Percentiles rank a stretch among this genome's conserved stretches.
Conservation (phyloP, 2,113 vertebrate species). For the Trematocara unimaculatum region DNA sequence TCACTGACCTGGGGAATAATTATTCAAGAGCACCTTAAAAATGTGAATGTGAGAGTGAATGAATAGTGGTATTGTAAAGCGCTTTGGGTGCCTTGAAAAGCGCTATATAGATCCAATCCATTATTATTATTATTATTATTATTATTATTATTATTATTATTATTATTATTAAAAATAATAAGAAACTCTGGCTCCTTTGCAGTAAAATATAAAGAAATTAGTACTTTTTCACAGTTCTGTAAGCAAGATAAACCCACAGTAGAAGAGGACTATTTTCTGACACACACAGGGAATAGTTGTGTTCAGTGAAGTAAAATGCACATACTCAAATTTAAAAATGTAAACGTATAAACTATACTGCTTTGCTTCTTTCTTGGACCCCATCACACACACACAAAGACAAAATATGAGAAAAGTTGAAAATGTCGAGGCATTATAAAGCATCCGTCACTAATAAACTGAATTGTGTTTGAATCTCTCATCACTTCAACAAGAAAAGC, state of each 20-base stretch:
- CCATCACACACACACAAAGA: background rate
- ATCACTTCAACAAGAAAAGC: background rate
- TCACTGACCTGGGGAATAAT: background rate
- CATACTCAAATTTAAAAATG: background rate
- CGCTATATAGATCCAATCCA: too few species aligned
- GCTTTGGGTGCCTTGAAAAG: too few species aligned
- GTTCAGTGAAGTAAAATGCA: background rate
- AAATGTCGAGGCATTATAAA: background rate
- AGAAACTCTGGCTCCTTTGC: background rate
- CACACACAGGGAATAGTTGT: background rate
- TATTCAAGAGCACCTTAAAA: background rate
- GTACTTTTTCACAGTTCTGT: background rate
- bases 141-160: too few species aligned
- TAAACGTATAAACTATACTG: background rate
- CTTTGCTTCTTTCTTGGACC: background rate
- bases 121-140: too few species aligned
- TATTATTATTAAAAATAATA: background rate
- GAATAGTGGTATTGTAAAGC: too few species aligned
- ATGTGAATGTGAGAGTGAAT: too few species aligned
- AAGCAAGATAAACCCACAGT: background rate
- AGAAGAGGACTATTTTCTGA: background rate
- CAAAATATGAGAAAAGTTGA: background rate
- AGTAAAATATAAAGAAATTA: background rate
- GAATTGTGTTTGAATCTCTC: background rate
- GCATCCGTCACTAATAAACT: constrained; percentile 24